These are phyloP conservation scores for Bufotes viridis DNA, from an alignment of 2,797 vertebrate species.

Conservation along the genomic window DNA sequence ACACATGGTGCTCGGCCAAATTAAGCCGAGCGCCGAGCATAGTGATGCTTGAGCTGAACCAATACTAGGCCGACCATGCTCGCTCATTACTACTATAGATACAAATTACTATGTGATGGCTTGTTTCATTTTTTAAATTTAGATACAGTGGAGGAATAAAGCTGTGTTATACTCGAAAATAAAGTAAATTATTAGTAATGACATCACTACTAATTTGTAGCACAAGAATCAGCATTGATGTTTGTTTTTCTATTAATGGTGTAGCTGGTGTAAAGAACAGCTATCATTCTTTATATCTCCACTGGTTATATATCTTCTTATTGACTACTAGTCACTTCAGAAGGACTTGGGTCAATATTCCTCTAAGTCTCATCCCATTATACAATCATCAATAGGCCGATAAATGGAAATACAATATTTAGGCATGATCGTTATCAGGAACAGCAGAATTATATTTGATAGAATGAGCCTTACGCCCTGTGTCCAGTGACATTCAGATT, in stretches of 20 bases:
- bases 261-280: not conserved
- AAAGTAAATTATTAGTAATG: not conserved
- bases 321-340: conserved; percentile 18
- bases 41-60: no score
- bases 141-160: not conserved
- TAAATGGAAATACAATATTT: conserved; percentile 35
- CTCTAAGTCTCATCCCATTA: conserved; percentile 20
- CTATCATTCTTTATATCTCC: not conserved
- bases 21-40: no score
- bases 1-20: no score
- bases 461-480: not conserved
- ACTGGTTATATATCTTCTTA: not conserved
- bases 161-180: not conserved
- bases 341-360: conserved; percentile 12
- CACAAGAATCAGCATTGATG: not conserved
- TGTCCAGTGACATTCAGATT: conserved; percentile 19
- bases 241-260: not conserved
- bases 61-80: no score
- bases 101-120: not conserved
- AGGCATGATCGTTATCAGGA: conserved; percentile 5
- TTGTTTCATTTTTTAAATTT: not conserved
- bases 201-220: not conserved
- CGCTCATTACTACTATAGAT: not conserved
- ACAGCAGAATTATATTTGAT: not conserved
- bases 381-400: conserved; percentile 29